Base-by-base conservation (phyloP, 30 jellyfish, hydroid and myxozoan genomes). In the Calvadosia cruxmelitensis region DNA sequence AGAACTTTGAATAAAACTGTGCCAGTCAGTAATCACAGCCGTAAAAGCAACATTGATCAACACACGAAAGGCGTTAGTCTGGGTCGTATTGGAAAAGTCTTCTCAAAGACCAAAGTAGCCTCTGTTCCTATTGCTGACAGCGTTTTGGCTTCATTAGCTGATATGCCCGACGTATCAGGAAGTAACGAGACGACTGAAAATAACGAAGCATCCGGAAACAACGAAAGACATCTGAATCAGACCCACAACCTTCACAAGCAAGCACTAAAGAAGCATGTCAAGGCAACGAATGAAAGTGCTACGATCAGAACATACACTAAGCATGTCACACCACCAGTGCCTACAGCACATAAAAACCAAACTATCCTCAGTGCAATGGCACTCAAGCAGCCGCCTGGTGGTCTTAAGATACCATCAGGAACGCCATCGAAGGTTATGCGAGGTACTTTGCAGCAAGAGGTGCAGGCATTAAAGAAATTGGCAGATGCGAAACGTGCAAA, bases 401-500 rank as follows among this genome's bases (percentile, higher is more conserved):
- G 57, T 10, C 20, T 42, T 5, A 42, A 42, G 20, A 42, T 42
- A 5, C 57, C 57, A 5, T 20, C 57, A 5, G 57, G 10, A 5
- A 42, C 20, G 10, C 57, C 57, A 42, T 42, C 57, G 20, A 42
- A 42, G 20, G 83, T 64, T 13, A 81, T 57, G 42, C 72, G 66
- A 64, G 57, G 57, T 5, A 72, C 85, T 12, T 69, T 80, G 1
- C 81, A 72, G 25, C 65, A 75, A 12, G 84, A 72, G 50, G 53
- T 80, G 2, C 85, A 80, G 31, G 72, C 98, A 29, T 34, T 89
- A 65, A 49, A 81, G 64, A 67, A 92, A 28, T 67, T 89, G 48
- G 77, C 80, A 66, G 98, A 89, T 2, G 98, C 98, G 23, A 89
- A 89, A 52, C 27, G 28, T 31, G 98, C 98, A 1, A 51, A 86